These are phyloP conservation scores for Metellina segmentata DNA, from an alignment of 2,888 invertebrate genomes.

Conservation along the genomic window DNA sequence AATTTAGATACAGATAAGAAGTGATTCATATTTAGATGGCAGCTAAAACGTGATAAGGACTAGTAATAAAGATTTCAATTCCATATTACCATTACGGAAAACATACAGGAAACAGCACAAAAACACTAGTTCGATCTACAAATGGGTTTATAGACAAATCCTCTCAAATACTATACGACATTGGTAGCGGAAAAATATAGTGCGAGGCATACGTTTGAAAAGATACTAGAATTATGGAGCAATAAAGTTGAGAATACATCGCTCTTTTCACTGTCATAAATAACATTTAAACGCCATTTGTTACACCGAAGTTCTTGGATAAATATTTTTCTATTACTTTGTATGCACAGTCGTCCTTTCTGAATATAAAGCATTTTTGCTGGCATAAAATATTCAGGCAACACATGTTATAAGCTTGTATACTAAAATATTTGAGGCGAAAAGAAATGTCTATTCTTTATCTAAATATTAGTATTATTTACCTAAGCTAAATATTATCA, in stretches of 20 bases:
- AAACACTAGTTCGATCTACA: neutral
- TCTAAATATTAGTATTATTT: too few species aligned
- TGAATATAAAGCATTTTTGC: neutral
- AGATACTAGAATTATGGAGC: neutral
- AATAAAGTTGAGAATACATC: neutral
- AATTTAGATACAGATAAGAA: too few species aligned
- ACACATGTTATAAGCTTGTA: neutral
- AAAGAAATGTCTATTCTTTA: neutral
- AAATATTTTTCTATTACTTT: neutral
- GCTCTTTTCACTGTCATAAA: neutral
- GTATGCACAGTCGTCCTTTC: neutral
- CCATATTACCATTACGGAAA: too few species aligned
- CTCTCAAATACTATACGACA: too few species aligned
- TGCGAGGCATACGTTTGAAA: too few species aligned
- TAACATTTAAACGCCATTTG: neutral
- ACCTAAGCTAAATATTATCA: too few species aligned
- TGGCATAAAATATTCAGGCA: neutral
- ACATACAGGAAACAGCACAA: neutral
- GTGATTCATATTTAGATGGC: too few species aligned
- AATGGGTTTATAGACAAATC: too few species aligned
- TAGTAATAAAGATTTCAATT: too few species aligned
- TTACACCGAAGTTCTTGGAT: neutral
- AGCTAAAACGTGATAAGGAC: too few species aligned
- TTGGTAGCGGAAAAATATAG: too few species aligned
- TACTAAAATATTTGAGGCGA: neutral